Conservation (phyloP, 2,888 invertebrate genomes). For the Linnaemya tessellans region DNA sequence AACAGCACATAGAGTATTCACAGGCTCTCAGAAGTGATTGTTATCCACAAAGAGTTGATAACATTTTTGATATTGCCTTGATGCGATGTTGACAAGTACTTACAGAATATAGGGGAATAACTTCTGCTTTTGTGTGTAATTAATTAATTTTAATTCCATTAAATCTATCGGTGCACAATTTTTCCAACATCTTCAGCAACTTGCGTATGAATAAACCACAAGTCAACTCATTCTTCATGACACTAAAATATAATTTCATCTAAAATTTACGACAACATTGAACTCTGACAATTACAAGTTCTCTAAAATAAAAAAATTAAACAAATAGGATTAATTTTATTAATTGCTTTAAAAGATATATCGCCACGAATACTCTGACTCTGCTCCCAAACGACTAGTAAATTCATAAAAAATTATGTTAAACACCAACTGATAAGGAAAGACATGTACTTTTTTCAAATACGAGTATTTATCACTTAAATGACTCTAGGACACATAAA, state of each 20-base stretch:
- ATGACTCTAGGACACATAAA: constrained; percentile 56
- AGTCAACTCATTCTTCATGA: neutral
- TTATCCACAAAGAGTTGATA: too few species aligned
- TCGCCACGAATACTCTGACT: neutral
- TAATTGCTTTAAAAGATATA: constrained; percentile 37
- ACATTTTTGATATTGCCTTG: too few species aligned
- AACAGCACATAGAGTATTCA: too few species aligned
- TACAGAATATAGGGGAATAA: too few species aligned
- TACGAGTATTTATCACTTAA: constrained; percentile 44
- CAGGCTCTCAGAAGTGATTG: too few species aligned
- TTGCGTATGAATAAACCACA: too few species aligned
- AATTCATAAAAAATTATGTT: constrained; percentile 38
- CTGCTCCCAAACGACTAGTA: constrained; percentile 12
- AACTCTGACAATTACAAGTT: constrained; percentile 39
- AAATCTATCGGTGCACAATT: too few species aligned
- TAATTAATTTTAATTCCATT: too few species aligned
- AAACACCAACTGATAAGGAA: constrained; percentile 50
- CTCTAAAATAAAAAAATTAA: neutral
- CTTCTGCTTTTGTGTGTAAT: too few species aligned
- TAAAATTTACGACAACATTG: constrained; percentile 35
- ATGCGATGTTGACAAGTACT: too few species aligned
- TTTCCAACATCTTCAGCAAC: too few species aligned
- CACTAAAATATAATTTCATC: constrained; percentile 1
- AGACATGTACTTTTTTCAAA: constrained; percentile 29
- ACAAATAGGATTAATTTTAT: constrained; percentile 42